Percentiles rank a stretch among this genome's conserved stretches.
These are phyloP conservation scores for Agonopterix subpropinquella DNA, from an alignment of 2,888 invertebrate genomes.

Conservation along the genomic window DNA sequence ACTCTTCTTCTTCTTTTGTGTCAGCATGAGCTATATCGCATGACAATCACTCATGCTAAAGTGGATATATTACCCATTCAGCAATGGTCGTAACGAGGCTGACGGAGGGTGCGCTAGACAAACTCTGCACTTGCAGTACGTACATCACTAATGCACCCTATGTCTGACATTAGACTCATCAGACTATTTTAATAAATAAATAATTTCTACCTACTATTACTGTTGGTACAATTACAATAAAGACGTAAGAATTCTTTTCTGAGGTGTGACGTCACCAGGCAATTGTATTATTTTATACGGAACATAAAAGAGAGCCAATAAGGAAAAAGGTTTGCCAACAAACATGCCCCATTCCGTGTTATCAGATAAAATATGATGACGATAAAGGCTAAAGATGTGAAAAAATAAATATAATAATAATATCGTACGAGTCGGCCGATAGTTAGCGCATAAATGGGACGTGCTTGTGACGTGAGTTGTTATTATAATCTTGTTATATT, in stretches of 20 bases:
- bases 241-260: slow-evolving; percentile 9
- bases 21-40: no score
- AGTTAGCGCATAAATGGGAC: not conserved
- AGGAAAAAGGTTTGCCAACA: slow-evolving; percentile 25
- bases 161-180: no score
- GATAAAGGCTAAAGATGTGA: slow-evolving; percentile 8
- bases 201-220: no score
- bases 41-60: no score
- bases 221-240: no score
- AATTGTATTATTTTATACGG: slow-evolving; percentile 27
- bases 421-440: not conserved
- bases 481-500: not conserved
- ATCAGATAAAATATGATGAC: slow-evolving; percentile 22
- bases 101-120: no score
- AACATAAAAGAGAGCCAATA: slow-evolving; percentile 26
- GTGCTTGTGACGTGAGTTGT: not conserved
- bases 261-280: slow-evolving; percentile 26
- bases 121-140: no score
- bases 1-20: no score
- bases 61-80: no score
- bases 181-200: no score
- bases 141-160: no score
- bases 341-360: slow-evolving; percentile 17
- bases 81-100: no score
- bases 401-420: slow-evolving; percentile 10